Evolutionary conservation across 2,113 vertebrate species (phyloP).

Genomic region (Heterochromis multidens): DNA sequence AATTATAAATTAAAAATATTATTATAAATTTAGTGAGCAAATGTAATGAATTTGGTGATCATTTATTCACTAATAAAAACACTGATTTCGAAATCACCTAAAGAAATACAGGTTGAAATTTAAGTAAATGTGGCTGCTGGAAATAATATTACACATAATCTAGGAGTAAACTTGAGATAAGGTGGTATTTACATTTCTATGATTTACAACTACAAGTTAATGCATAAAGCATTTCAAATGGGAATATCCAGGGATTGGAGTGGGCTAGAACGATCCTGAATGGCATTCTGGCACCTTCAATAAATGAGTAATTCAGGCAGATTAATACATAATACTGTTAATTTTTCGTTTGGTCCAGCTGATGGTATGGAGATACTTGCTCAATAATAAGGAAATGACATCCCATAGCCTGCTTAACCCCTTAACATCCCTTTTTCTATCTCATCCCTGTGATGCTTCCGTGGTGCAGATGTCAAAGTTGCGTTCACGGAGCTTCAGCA

Average conservation of each 20-base stretch:
- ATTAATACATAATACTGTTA: neutral
- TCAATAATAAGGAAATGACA: neutral
- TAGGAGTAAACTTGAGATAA: neutral
- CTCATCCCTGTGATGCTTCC: neutral
- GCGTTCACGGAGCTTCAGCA: neutral
- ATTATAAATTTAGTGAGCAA: neutral
- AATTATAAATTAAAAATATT: neutral
- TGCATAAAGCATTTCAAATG: neutral
- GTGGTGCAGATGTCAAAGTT: neutral
- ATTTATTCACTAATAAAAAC: neutral
- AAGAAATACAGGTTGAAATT: neutral
- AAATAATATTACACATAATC: neutral
- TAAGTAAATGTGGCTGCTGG: neutral
- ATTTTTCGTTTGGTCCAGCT: neutral
- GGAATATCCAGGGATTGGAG: no score
- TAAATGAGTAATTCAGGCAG: neutral
- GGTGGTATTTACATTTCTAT: neutral
- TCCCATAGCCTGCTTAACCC: neutral
- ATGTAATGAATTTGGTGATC: neutral
- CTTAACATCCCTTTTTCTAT: neutral
- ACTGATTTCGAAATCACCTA: neutral
- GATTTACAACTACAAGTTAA: neutral
- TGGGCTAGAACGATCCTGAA: no score
- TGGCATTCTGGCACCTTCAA: neutral
- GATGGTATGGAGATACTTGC: neutral